A percentile compares a stretch with the other conserved stretches of the same genome.
These are phyloP conservation scores for Kradibia gibbosae DNA, from an alignment of 1,140 invertebrate genomes.

Conservation along the genomic window DNA sequence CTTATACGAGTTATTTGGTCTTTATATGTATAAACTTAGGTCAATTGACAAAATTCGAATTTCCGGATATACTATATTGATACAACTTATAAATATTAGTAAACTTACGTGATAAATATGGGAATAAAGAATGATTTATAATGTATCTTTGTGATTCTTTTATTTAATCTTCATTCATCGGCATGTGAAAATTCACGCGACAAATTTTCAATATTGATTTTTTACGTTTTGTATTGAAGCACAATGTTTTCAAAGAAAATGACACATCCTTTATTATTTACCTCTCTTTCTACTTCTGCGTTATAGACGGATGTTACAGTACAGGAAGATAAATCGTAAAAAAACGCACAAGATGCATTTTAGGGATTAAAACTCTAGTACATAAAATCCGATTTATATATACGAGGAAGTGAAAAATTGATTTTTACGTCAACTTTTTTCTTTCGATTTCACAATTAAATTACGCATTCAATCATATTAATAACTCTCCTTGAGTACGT, in stretches of 20 bases:
- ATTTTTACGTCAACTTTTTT: background rate
- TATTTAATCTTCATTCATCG: background rate
- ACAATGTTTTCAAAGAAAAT: conserved; percentile 13
- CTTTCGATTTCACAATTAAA: background rate
- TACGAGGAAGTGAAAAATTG: background rate
- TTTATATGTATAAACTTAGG: no score
- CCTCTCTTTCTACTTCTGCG: no score
- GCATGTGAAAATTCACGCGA: conserved; percentile 35
- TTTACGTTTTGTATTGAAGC: conserved; percentile 9
- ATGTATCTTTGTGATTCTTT: no score
- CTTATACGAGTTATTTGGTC: no score
- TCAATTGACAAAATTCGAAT: no score
- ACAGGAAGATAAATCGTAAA: conserved; percentile 18
- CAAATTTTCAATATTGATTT: conserved; percentile 37
- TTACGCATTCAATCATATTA: no score
- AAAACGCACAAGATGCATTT: background rate
- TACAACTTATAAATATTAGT: no score
- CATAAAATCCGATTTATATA: conserved; percentile 2
- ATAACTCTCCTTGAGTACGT: no score
- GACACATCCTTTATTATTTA: conserved; percentile 13
- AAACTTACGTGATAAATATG: no score
- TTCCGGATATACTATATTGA: no score
- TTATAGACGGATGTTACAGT: background rate
- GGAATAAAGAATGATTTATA: no score
- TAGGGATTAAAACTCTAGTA: background rate